These are phyloP conservation scores for Limonius californicus DNA, from an alignment of 1,140 invertebrate genomes.

Conservation along the genomic window DNA sequence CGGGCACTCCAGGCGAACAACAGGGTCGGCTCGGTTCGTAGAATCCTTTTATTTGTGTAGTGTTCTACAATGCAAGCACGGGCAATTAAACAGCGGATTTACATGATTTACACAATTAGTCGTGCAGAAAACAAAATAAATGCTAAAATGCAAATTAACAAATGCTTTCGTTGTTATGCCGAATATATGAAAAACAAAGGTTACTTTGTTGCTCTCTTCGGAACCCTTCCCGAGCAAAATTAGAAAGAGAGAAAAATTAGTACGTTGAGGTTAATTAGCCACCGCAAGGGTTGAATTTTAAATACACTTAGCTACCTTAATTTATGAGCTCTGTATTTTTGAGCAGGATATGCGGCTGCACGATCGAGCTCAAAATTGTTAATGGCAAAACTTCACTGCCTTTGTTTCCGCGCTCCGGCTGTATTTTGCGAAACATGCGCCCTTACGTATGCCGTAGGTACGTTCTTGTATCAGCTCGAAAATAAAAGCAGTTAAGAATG, in stretches of 20 bases:
- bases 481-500: neutral
- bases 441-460: too few species aligned
- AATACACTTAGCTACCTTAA: neutral
- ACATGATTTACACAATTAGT: slow-evolving; percentile 39
- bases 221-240: neutral
- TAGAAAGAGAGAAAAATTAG: neutral
- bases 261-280: neutral
- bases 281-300: neutral
- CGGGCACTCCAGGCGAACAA: slow-evolving; percentile 17
- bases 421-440: too few species aligned
- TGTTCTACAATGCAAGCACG: slow-evolving; percentile 28
- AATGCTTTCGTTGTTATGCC: slow-evolving; percentile 25
- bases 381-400: too few species aligned
- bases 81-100: slow-evolving; percentile 35
- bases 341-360: too few species aligned
- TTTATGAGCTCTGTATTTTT: neutral
- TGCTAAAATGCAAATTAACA: slow-evolving; percentile 28
- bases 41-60: slow-evolving; percentile 28
- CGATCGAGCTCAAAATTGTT: too few species aligned
- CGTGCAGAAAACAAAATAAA: slow-evolving; percentile 36
- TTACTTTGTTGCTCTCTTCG: neutral
- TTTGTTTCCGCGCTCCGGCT: too few species aligned
- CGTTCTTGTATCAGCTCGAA: too few species aligned
- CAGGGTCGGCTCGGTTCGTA: slow-evolving; percentile 6
- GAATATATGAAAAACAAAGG: neutral